Base-by-base conservation (phyloP, 2,888 invertebrate species). In the Pyralis farinalis region DNA sequence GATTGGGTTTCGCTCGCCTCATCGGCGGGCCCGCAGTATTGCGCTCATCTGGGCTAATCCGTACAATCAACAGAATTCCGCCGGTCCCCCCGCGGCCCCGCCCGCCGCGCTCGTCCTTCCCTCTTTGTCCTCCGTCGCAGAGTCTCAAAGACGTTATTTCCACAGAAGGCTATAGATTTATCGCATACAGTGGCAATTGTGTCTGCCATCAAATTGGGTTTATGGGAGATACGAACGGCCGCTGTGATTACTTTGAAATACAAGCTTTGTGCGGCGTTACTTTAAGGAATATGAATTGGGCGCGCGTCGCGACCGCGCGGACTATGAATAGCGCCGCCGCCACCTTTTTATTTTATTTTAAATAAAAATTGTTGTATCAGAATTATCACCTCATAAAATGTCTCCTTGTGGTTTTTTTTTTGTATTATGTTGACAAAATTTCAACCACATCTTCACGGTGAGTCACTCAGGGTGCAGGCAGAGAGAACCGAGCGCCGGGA, bases 31-130 rank as follows among this genome's bases (percentile, higher is more conserved):
- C 34, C 28, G 40, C 38, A 47, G 46, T 48, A 49, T 49, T 45
- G 47, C 50, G 44, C 41, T 47, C 53, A 46, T 51, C 38, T 43
- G 34, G 43, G 50, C 53, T 62, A 62, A 62, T 62, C 59, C 58
- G 56, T 50, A 56, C 54, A 56, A 62, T 62, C 61, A 60, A 58
- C 60, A 55, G 55, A 55, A 55, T 51, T 49, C 46, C 40, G 52
- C 47, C n/a, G 46, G 3, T 16, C 4, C 16, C 16, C 49, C 37
- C 47, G 35, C 30, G 34, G 10, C 29, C 40, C 12, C 27, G 12
- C 7, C 34, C 30, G 10, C 11, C 22, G 12, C 25, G 12, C 6
- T 16, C 10, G 10, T 33, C 27, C 27, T 33, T 12, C 33, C 27
- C n/a, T 39, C 39, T 27, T 33, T 9, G 7, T 34, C 27, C 31